Evolutionary conservation across 2,888 invertebrate species (phyloP), one percentile per base, ranked within the genome.

Genomic region (Yponomeuta sedellus): DNA sequence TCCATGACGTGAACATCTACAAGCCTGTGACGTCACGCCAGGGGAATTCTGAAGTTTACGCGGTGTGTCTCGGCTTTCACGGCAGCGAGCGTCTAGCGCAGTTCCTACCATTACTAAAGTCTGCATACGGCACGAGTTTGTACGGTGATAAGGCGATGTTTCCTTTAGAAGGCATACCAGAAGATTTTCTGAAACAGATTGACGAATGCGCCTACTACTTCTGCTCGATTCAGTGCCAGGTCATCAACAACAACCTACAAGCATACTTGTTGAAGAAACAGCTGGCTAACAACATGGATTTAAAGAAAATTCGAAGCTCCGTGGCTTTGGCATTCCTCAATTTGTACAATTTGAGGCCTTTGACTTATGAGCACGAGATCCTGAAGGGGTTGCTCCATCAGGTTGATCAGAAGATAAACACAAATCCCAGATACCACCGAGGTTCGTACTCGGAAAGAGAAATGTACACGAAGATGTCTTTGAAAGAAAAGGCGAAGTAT

Each of bases 21-120:
- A 99, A 99, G 80, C 98, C 99, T 0, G 95, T 94, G 0, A 96
- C 97, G 0, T 98, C 98, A n/a, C 97, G 97, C 78, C 95, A 96
- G 76, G 98, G 98, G 10, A 99, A 99, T 84, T 98, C 98, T 0
- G 99, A 99, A 85, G 94, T 96, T 0, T 99, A 99, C 78, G 92
- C 97, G 0, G 89, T 98, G 39, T 96, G 96, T 74, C 79, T 94
- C 34, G 88, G 91, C 25, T 96, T 92, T 76, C 91, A 90, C 71
- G 94, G 94, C 2, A 74, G 72, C 16, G 71, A 84, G 8, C 71
- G 71, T n/a, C 70, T 92, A 1, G 75, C 79, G 6, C 82, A 83
- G 0, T 92, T 88, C 73, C 72, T 93, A 52, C 75, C 85, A 3
- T 79, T 78, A 1, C 78, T 95, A 1, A 81, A 86, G 70, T 71